Evolutionary conservation across 2,888 invertebrate genomes (phyloP).

Genomic region (Amphipyra berbera): DNA sequence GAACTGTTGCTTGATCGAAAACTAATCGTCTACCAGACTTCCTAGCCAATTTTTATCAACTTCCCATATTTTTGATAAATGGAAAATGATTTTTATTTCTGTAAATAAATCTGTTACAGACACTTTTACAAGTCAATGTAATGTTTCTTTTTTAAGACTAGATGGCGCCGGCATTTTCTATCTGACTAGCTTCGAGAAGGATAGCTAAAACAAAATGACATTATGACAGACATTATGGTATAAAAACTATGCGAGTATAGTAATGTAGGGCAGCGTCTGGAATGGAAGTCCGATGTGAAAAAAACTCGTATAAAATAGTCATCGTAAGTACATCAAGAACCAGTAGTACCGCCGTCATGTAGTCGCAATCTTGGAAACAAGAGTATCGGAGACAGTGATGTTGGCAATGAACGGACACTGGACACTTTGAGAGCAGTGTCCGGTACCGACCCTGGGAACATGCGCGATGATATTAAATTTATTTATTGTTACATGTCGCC

Average conservation of each 20-base stretch:
- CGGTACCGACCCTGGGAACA: slow-evolving; percentile 75
- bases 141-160: too few species aligned
- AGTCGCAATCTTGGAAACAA: slow-evolving; percentile 73
- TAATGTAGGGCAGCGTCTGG: too few species aligned
- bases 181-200: too few species aligned
- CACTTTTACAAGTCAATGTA: too few species aligned
- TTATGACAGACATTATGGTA: too few species aligned
- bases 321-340: slow-evolving; percentile 8
- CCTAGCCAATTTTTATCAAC: not conserved
- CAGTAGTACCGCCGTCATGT: slow-evolving; percentile 60
- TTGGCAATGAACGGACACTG: slow-evolving; percentile 72
- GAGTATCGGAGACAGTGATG: slow-evolving; percentile 75
- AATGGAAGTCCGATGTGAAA: not conserved
- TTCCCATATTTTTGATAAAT: not conserved
- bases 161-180: too few species aligned
- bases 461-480: slow-evolving; percentile 69
- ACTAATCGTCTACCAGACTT: too few species aligned
- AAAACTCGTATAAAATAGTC: slow-evolving; percentile 7
- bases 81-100: too few species aligned
- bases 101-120: too few species aligned
- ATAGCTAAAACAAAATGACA: too few species aligned
- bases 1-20: too few species aligned
- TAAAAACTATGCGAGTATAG: too few species aligned
- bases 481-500: slow-evolving; percentile 68
- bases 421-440: slow-evolving; percentile 77